Percentiles rank a stretch among this genome's conserved stretches.
phyloP scores from a whole-genome alignment of 2,113 vertebrate species.

The Laterallus jamaicensis region DNA sequence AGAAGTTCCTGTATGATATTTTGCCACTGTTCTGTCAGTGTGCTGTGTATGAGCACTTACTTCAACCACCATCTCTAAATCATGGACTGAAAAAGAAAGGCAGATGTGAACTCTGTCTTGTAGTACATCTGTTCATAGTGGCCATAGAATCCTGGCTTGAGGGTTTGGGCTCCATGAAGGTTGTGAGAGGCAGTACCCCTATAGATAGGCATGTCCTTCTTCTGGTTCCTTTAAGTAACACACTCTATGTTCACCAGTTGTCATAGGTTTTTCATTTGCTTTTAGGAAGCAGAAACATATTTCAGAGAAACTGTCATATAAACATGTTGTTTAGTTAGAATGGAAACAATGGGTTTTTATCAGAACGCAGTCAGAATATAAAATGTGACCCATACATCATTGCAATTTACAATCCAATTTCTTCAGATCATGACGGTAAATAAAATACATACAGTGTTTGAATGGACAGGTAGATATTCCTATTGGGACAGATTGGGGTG shows the following conservation, averaged over 20 bases:
- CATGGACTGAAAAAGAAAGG: not conserved
- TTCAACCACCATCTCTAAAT: not conserved
- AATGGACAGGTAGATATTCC: not conserved
- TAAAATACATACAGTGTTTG: not conserved
- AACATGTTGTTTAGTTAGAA: not conserved
- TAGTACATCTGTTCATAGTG: not conserved
- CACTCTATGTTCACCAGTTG: fast-evolving
- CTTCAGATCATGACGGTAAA: not conserved
- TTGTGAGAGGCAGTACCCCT: not conserved
- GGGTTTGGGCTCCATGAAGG: not conserved
- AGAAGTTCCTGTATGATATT: fast-evolving
- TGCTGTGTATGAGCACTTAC: not conserved
- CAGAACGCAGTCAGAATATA: not conserved
- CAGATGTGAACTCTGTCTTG: not conserved
- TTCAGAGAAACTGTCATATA: not conserved
- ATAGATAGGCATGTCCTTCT: not conserved
- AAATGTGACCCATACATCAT: not conserved
- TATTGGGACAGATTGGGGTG: not conserved
- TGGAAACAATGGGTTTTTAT: not conserved
- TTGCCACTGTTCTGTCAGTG: not conserved
- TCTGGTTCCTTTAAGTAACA: not conserved
- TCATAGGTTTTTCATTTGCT: not conserved
- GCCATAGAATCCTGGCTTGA: not conserved
- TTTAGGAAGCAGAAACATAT: not conserved
- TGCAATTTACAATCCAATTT: not conserved